phyloP scores from a whole-genome alignment of 2,888 invertebrate species.

The Ormyrus thymus region DNA sequence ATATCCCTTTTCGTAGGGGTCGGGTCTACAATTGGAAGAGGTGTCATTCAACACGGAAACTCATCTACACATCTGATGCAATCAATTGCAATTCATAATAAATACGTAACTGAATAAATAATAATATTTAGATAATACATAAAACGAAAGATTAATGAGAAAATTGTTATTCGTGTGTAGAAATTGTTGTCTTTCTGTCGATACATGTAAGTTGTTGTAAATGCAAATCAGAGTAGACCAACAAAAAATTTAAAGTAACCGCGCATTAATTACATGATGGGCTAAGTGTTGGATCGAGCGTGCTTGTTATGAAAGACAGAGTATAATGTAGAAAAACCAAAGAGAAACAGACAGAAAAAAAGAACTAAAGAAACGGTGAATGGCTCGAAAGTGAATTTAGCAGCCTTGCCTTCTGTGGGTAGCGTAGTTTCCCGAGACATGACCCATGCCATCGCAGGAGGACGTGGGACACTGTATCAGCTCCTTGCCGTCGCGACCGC shows the following conservation, averaged over 20 bases:
- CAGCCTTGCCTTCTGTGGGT: conserved; percentile 90
- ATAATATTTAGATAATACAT: conserved; percentile 11
- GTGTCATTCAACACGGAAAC: conserved; percentile 71
- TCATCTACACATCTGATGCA: conserved; percentile 70
- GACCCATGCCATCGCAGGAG: conserved; percentile 90
- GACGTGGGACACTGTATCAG: conserved; percentile 87
- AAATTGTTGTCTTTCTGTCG: too few relatives aligned
- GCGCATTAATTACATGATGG: too few relatives aligned
- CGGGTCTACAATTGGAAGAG: conserved; percentile 67
- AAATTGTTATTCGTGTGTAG: too few relatives aligned
- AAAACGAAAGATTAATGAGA: conserved; percentile 11
- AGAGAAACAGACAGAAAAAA: conserved; percentile 3
- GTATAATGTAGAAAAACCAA: conserved; percentile 44
- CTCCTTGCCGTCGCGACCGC: conserved; percentile 83
- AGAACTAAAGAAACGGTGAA: conserved; percentile 45
- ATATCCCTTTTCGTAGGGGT: conserved; percentile 74
- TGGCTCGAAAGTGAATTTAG: conserved; percentile 64
- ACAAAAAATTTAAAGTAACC: too few relatives aligned
- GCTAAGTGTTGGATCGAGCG: background rate
- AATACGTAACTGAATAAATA: conserved; percentile 50
- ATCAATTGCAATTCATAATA: conserved; percentile 52
- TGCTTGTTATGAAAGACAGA: conserved; percentile 11
- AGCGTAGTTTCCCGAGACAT: conserved; percentile 92
- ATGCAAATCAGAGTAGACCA: too few relatives aligned
- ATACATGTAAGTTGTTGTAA: too few relatives aligned